Evolutionary conservation across 1,140 invertebrate genomes (phyloP).

Genomic region (Mycetomoellerius zeteki): DNA sequence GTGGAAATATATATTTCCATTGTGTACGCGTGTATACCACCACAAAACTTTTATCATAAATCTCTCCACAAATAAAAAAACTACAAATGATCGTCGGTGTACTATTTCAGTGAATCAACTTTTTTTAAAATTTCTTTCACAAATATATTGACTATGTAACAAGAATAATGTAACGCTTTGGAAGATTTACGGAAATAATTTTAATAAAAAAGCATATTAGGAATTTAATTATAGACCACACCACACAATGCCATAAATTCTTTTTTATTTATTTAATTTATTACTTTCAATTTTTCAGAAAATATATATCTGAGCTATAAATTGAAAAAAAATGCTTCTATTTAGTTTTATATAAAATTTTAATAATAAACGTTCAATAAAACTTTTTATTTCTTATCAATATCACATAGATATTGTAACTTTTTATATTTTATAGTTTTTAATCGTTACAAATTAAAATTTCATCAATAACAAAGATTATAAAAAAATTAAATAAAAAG

Average conservation of each 20-base stretch:
- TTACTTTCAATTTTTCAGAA: neutral
- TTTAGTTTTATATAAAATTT: slow-evolving; percentile 4
- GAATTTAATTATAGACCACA: slow-evolving; percentile 15
- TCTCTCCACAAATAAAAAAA: slow-evolving; percentile 55
- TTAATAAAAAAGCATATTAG: neutral
- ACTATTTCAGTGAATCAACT: slow-evolving; percentile 40
- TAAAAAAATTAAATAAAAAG: neutral
- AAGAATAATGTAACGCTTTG: slow-evolving; percentile 15
- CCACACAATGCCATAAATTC: neutral
- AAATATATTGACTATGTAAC: slow-evolving; percentile 40
- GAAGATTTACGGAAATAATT: slow-evolving; percentile 26
- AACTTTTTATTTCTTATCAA: neutral
- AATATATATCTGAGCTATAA: neutral
- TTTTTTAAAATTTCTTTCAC: slow-evolving; percentile 26
- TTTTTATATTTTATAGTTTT: neutral
- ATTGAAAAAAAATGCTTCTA: neutral
- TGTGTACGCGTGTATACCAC: neutral
- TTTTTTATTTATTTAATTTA: neutral
- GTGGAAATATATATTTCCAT: neutral
- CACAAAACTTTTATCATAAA: slow-evolving; percentile 72
- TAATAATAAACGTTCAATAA: neutral
- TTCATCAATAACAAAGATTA: neutral
- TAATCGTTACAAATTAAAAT: neutral
- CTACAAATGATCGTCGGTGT: slow-evolving; percentile 68
- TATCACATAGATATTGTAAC: neutral